Base-by-base conservation (phyloP, 1,140 invertebrate genomes). In the Heliconius hermathena region DNA sequence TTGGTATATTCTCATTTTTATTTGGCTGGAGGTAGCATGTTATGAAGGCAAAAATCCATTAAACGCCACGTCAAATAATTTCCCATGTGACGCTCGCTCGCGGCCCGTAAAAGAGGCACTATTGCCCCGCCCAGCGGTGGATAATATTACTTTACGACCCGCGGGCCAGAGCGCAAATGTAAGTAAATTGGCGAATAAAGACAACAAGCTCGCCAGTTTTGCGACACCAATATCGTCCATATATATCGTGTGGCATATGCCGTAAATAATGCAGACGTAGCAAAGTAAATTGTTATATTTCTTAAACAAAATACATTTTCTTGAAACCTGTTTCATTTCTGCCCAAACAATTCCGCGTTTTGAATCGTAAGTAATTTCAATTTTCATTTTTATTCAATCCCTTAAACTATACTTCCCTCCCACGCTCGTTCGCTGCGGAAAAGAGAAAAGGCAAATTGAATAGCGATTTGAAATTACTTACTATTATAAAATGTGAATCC, bases 41-140 rank as follows among this genome's bases (percentile, higher is more conserved):
- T 92, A 92, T 93, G 93, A 92, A 92, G 91, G 92, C 91, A 91
- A 91, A 92, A 93, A 94, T 94, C 93, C 93, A 94, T 94, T 94
- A 94, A 94, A 93, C 90, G 90, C 82, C 90, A 93, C 91, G 93
- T 94, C 91, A 93, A 94, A 94, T 94, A 94, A 94, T 94, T 94
- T 94, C 93, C 93, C 93, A 92, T 91, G 93, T 92, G 93, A 93
- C 93, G 90, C 86, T 84, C 91, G 89, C 90, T 90, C 90, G 91
- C 89, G 91, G 91, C 89, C 91, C 91, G 93, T 93, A 94, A 94
- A 94, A 94, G 91, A 92, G 92, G 91, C 93, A 93, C 89, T 93
- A 92, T 89, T 90, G 90, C 91, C 89, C 85, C 88, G 88, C 91
- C 91, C 90, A 90, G 85, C 88, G 87, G 84, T 88, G 91, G 90